phyloP scores from a whole-genome alignment of 2,797 vertebrate genomes.

The Sebastes wilsoni region DNA sequence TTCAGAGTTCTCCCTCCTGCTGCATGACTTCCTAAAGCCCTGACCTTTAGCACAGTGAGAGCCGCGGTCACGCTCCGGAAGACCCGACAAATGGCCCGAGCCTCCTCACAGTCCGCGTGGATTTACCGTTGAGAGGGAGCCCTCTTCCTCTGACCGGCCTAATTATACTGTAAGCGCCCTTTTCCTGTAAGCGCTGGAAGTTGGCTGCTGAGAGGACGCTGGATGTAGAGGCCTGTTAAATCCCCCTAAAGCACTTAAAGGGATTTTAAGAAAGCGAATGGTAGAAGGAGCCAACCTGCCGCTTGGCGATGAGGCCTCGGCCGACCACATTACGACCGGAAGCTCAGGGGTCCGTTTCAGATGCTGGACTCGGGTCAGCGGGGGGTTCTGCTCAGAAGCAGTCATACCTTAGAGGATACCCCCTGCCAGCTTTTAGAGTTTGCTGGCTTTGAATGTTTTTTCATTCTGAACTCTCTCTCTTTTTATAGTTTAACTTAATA shows the following conservation, averaged over 20 bases:
- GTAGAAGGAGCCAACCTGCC: conserved; percentile 43
- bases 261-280: conserved; percentile 68
- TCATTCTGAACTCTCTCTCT: not conserved
- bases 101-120: conserved; percentile 45
- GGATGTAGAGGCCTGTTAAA: conserved; percentile 69
- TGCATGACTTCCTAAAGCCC: conserved; percentile 26
- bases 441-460: not conserved
- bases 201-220: conserved; percentile 59
- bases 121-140: conserved; percentile 53
- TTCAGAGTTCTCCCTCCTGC: conserved; percentile 14
- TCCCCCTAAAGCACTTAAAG: conserved; percentile 72
- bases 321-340: conserved; percentile 42
- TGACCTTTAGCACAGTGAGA: conserved; percentile 64
- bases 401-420: not conserved
- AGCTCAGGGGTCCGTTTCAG: conserved; percentile 36
- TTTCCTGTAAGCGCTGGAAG: conserved; percentile 65
- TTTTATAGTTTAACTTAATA: not conserved
- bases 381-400: conserved; percentile 14
- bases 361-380: conserved; percentile 25
- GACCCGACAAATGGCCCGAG: conserved; percentile 60
- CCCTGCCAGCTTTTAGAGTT: not conserved
- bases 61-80: conserved; percentile 52
- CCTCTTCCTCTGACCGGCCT: conserved; percentile 64
- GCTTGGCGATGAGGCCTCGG: conserved; percentile 34
- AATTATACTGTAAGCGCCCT: conserved; percentile 72